Evolutionary conservation across 2,797 vertebrate genomes (phyloP).

Genomic region (Phoxinus dragarum): DNA sequence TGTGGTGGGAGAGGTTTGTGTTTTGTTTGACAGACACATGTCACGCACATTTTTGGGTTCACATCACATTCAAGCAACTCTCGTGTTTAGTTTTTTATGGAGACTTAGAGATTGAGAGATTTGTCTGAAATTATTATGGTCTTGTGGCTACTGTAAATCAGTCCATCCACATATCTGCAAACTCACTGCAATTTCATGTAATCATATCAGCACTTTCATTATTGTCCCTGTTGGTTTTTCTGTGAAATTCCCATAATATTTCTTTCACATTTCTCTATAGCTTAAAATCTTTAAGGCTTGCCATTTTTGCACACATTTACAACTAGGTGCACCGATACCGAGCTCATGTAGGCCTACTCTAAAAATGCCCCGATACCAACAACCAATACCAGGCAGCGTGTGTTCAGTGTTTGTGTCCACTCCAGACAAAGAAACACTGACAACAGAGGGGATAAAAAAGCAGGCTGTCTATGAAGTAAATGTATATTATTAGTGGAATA

Average conservation of each 20-base stretch:
- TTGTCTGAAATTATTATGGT: not conserved
- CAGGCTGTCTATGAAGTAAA: no score
- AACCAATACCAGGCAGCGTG: no score
- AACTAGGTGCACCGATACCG: not conserved
- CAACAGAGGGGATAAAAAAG: no score
- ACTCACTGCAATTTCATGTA: not conserved
- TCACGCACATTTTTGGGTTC: conserved; percentile 26
- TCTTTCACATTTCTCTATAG: not conserved
- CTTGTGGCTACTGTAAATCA: not conserved
- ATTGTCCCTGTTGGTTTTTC: not conserved
- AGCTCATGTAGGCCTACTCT: no score
- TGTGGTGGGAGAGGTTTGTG: conserved; percentile 34
- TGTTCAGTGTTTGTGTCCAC: no score
- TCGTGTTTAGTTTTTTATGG: not conserved
- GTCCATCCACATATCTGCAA: not conserved
- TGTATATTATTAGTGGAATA: no score
- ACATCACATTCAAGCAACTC: not conserved
- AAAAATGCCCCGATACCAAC: no score
- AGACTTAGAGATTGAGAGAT: not conserved
- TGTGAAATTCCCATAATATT: not conserved
- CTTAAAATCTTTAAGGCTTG: not conserved
- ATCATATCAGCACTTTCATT: not conserved
- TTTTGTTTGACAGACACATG: conserved; percentile 21
- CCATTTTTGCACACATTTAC: not conserved
- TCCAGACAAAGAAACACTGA: no score